phyloP scores from a whole-genome alignment of 2,888 invertebrate genomes.

The Drosophila macrospina region DNA sequence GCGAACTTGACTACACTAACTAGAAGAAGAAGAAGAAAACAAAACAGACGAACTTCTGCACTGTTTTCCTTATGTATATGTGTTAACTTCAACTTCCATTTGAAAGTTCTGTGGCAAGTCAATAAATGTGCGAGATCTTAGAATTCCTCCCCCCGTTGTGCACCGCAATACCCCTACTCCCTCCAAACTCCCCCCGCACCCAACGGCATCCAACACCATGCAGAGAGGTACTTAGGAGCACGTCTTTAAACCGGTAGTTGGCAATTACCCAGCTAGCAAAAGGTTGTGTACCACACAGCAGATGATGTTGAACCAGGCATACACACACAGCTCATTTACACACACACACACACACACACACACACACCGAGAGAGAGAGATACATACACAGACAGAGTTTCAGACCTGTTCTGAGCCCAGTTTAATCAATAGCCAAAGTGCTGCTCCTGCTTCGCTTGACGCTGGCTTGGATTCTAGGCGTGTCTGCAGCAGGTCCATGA shows the following conservation, averaged over 20 bases:
- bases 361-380: slow-evolving; percentile 13
- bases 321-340: slow-evolving; percentile 23
- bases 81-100: slow-evolving; percentile 35
- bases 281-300: slow-evolving; percentile 70
- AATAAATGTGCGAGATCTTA: slow-evolving; percentile 53
- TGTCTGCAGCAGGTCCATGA: slow-evolving; percentile 79
- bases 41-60: not conserved
- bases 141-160: slow-evolving; percentile 11
- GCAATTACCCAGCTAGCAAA: slow-evolving; percentile 74
- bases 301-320: slow-evolving; percentile 56
- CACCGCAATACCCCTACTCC: not conserved
- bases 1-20: slow-evolving; percentile 6
- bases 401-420: slow-evolving; percentile 80
- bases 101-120: slow-evolving; percentile 56
- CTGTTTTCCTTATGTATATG: slow-evolving; percentile 8
- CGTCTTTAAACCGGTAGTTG: slow-evolving; percentile 76
- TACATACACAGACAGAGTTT: slow-evolving; percentile 26
- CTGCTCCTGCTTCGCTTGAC: slow-evolving; percentile 62
- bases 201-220: not conserved
- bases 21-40: not conserved
- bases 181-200: no score
- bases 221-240: slow-evolving; percentile 54
- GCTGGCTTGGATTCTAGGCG: slow-evolving; percentile 70
- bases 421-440: slow-evolving; percentile 74
- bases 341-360: slow-evolving; percentile 39